Evolutionary conservation across 2,888 invertebrate species (phyloP).

Genomic region (Thymelicus lineola): DNA sequence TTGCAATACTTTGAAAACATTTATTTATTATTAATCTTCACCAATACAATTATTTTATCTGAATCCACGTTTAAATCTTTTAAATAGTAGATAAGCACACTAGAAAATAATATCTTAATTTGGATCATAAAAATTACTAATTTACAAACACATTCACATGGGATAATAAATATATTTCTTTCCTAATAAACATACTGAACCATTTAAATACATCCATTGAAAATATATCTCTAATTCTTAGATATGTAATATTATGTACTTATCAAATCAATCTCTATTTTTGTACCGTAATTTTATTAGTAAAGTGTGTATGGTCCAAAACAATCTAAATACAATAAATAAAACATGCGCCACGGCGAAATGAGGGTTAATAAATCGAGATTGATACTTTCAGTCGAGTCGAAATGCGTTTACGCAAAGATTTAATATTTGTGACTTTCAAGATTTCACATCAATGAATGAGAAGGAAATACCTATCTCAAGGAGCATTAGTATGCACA

Average conservation of each 20-base stretch:
- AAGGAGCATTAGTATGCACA: neutral
- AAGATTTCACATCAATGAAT: neutral
- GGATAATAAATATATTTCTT: too few species aligned
- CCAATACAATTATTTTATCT: neutral
- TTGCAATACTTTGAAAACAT: neutral
- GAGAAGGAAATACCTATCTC: neutral
- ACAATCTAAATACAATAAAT: neutral
- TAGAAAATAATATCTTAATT: neutral
- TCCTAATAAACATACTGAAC: neutral
- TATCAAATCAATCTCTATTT: neutral
- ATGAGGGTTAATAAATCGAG: slow-evolving; percentile 15
- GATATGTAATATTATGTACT: slow-evolving; percentile 3
- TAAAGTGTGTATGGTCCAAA: neutral
- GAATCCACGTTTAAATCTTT: too few species aligned
- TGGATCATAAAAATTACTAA: neutral
- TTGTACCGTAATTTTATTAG: neutral
- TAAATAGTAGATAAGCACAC: too few species aligned
- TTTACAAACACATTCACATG: too few species aligned
- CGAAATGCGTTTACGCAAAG: slow-evolving; percentile 21
- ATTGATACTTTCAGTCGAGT: slow-evolving; percentile 30
- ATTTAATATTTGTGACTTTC: slow-evolving; percentile 1
- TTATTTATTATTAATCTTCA: too few species aligned
- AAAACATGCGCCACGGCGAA: slow-evolving; percentile 10
- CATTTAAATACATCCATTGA: neutral
- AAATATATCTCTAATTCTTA: slow-evolving; percentile 11